These are phyloP conservation scores for Maniola jurtina DNA, from an alignment of 1,140 invertebrate genomes.

Conservation along the genomic window DNA sequence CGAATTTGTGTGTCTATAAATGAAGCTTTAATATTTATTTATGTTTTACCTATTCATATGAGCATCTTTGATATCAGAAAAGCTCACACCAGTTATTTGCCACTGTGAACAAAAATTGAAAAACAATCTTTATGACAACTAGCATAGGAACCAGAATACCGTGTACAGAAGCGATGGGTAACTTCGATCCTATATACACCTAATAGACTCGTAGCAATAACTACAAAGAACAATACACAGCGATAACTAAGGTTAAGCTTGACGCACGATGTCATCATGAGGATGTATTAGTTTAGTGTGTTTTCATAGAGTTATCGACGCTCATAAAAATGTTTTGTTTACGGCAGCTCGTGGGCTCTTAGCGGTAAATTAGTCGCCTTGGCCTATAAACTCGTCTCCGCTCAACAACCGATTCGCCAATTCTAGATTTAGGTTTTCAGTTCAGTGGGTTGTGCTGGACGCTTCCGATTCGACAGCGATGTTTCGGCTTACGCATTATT, in stretches of 20 bases:
- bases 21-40: no score
- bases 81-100: no score
- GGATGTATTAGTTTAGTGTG: constrained; percentile 11
- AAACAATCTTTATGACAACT: background rate
- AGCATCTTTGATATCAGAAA: no score
- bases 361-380: constrained; percentile 70
- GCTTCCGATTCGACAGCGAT: constrained; percentile 48
- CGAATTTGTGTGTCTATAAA: no score
- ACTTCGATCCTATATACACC: background rate
- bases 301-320: constrained; percentile 45
- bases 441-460: constrained; percentile 66
- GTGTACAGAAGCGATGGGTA: background rate
- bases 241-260: constrained; percentile 17
- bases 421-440: constrained; percentile 78
- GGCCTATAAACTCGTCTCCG: constrained; percentile 65
- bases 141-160: background rate
- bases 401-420: constrained; percentile 65
- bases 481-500: constrained; percentile 29
- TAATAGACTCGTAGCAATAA: background rate
- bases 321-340: constrained; percentile 53
- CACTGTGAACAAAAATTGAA: background rate
- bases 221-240: constrained; percentile 19
- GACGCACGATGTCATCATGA: constrained; percentile 24
- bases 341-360: constrained; percentile 47
- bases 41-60: no score